Evolutionary conservation across 2,113 vertebrate genomes (phyloP).

Genomic region (Ovis aries): DNA sequence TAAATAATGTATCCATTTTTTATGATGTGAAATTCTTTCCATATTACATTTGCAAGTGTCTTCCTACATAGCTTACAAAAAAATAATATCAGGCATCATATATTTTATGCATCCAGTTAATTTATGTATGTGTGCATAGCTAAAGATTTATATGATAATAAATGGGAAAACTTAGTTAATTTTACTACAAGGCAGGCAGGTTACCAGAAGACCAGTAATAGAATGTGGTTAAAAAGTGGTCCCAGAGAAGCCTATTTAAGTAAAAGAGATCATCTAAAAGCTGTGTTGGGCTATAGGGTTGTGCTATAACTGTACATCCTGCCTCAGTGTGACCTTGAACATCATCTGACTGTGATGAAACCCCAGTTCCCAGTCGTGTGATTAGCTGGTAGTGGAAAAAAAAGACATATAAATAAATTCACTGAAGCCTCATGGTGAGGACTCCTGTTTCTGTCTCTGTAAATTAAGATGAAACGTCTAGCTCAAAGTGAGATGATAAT

Average conservation of each 20-base stretch:
- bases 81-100: neutral
- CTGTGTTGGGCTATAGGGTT: neutral
- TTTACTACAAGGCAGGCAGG: neutral
- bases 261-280: neutral
- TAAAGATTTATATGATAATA: neutral
- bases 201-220: neutral
- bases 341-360: neutral
- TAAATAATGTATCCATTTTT: neutral
- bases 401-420: neutral
- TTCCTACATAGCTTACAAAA: neutral
- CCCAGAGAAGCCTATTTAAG: neutral
- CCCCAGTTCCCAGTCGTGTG: neutral
- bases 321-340: neutral
- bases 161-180: conserved; percentile 12
- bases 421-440: neutral
- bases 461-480: neutral
- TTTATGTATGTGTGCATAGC: neutral
- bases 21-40: neutral
- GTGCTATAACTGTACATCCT: neutral
- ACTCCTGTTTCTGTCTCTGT: neutral
- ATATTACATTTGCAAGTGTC: neutral
- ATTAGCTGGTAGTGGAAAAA: neutral
- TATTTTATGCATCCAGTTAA: neutral
- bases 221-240: neutral
- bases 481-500: neutral